phyloP scores from a whole-genome alignment of 2,888 invertebrate genomes.

The Drosophila aldrichi region DNA sequence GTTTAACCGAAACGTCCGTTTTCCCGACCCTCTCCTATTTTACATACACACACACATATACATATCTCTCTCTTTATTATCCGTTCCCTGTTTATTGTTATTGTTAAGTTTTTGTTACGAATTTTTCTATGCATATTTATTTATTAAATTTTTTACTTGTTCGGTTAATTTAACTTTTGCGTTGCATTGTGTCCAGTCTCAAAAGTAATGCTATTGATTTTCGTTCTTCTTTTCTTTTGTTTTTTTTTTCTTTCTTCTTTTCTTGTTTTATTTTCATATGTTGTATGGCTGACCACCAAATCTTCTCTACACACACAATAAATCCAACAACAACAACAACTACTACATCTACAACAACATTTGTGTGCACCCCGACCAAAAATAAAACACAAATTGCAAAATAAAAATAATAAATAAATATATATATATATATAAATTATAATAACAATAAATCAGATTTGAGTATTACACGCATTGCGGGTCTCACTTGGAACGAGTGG shows the following conservation, averaged over 20 bases:
- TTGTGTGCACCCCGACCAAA: conserved; percentile 24
- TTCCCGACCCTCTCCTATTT: background rate
- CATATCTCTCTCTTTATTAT: background rate
- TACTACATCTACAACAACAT: conserved; percentile 37
- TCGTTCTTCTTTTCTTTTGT: conserved; percentile 79
- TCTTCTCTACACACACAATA: conserved; percentile 42
- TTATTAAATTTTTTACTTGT: conserved; percentile 32
- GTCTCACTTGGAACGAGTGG: conserved; percentile 91
- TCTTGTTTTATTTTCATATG: conserved; percentile 80
- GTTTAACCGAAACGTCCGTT: conserved; percentile 30
- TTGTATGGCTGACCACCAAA: conserved; percentile 70
- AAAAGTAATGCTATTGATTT: conserved; percentile 79
- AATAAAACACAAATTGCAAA: conserved; percentile 21
- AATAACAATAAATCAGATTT: conserved; percentile 87
- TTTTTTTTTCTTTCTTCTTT: conserved; percentile 65
- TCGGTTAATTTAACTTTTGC: conserved; percentile 31
- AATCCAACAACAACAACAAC: conserved; percentile 31
- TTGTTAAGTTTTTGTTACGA: conserved; percentile 61
- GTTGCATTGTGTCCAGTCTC: conserved; percentile 70
- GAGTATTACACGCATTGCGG: conserved; percentile 90
- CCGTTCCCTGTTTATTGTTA: conserved; percentile 44
- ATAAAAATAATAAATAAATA: conserved; percentile 28
- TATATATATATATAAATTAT: conserved; percentile 15
- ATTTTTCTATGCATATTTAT: conserved; percentile 30
- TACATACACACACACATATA: background rate